Evolutionary conservation across 2,113 vertebrate species (phyloP), one percentile per base, ranked within the genome.

Genomic region (Dendrocopos noguchii): DNA sequence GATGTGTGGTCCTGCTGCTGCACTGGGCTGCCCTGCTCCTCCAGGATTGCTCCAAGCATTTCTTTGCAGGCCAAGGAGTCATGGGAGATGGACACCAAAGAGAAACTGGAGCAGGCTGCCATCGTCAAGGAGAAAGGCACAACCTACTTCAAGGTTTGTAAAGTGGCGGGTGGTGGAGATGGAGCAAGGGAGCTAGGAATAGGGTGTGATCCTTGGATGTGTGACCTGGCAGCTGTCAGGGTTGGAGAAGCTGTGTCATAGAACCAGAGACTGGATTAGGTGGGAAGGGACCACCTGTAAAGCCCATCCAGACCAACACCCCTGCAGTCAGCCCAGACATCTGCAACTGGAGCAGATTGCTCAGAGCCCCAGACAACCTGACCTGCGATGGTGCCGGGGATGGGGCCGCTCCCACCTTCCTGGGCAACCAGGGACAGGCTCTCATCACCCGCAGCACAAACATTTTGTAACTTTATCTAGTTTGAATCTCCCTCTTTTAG

Each of bases 11-110:
- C 36, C 65, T 47, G 67, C 53, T 0, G 4, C 19, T 6, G 47
- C 21, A 4, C n/a, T 66, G 52, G 22, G 47, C 42, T 83, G 55
- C 75, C 17, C 25, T 22, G 31, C 87, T 80, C 24, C 13, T 0
- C 91, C 84, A 91, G 93, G 61, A 60, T 75, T 84, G 42, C 92
- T 95, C 91, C 47, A 20, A 84, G 86, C 74, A 1, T 96, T 93
- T 94, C 22, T 60, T 94, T 93, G 66, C 95, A 99, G 99, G 98
- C 98, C 95, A 99, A 99, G 97, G 99, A 99, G 97, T 98, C 98
- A 25, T 99, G 99, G 99, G 99, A 99, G 97, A 99, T 99, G 99
- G 98, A 98, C 92, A 98, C 99, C 95, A 98, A 98, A 56, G 99
- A 99, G 95, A 99, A 99, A 97, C 96, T 99, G 95, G 98, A 98